These are phyloP conservation scores for Aeoliscus strigatus DNA, from an alignment of 2,797 vertebrate genomes.

Conservation along the genomic window DNA sequence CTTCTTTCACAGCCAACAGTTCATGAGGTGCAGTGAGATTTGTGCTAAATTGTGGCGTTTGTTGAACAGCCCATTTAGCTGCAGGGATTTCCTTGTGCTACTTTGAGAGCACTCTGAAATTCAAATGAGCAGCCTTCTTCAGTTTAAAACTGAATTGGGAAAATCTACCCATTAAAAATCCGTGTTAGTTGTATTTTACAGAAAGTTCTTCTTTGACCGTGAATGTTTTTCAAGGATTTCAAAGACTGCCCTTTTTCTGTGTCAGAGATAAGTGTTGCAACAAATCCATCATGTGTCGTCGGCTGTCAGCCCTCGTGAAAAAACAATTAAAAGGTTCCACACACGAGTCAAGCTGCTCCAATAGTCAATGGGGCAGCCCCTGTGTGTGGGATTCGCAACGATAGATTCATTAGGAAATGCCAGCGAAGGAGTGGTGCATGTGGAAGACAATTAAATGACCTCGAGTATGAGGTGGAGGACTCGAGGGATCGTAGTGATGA, in stretches of 20 bases:
- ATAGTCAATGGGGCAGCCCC: constrained; percentile 61
- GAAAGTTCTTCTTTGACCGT: constrained; percentile 39
- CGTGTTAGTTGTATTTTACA: constrained; percentile 3
- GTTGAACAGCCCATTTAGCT: constrained; percentile 28
- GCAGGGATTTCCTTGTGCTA: constrained; percentile 26
- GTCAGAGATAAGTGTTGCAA: constrained; percentile 45
- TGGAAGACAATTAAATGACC: constrained; percentile 60
- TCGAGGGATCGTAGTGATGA: constrained; percentile 27
- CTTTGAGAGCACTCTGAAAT: constrained; percentile 29
- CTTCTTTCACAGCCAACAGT: constrained; percentile 44
- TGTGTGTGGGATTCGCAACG: constrained; percentile 14
- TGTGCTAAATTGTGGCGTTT: constrained; percentile 42
- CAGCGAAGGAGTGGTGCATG: constrained; percentile 30
- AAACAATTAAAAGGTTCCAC: constrained; percentile 69
- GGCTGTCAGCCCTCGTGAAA: constrained; percentile 59
- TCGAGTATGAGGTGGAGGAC: constrained; percentile 43
- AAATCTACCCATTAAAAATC: constrained; percentile 17
- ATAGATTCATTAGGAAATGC: constrained; percentile 65
- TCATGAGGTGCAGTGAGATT: constrained; percentile 40
- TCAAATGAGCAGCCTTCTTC: constrained; percentile 28
- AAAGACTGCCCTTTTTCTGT: constrained; percentile 42
- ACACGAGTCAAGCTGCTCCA: constrained; percentile 48
- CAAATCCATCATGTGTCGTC: constrained; percentile 68
- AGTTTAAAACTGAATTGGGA: constrained; percentile 19
- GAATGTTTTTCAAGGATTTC: constrained; percentile 41